Percentiles rank a stretch among this genome's conserved stretches.
phyloP scores from a whole-genome alignment of 2,888 invertebrate species.

The Drosophila quinaria region DNA sequence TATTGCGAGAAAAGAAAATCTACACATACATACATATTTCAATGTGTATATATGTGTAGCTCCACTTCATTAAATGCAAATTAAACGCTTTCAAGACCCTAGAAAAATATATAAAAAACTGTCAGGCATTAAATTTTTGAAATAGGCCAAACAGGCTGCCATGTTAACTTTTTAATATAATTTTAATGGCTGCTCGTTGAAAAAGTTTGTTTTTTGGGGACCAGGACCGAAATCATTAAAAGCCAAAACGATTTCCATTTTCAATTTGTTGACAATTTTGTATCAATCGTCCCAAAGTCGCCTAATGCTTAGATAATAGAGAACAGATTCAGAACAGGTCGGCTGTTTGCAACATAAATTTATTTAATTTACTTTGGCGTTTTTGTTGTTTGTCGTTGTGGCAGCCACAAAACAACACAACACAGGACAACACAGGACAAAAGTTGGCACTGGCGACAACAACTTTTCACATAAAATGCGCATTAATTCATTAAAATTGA shows the following conservation, averaged over 20 bases:
- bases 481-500: slow-evolving; percentile 82
- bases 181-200: slow-evolving; percentile 66
- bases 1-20: not conserved
- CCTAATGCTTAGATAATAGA: slow-evolving; percentile 78
- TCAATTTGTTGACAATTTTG: slow-evolving; percentile 75
- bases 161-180: slow-evolving; percentile 74
- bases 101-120: slow-evolving; percentile 21
- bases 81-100: slow-evolving; percentile 41
- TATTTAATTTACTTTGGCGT: slow-evolving; percentile 72
- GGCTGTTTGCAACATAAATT: slow-evolving; percentile 59
- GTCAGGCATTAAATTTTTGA: slow-evolving; percentile 55
- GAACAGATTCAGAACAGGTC: slow-evolving; percentile 28
- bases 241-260: slow-evolving; percentile 61
- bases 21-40: not conserved
- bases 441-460: slow-evolving; percentile 25
- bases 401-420: slow-evolving; percentile 23
- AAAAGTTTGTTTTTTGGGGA: slow-evolving; percentile 41
- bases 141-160: slow-evolving; percentile 56
- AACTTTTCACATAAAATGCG: slow-evolving; percentile 81
- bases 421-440: not conserved
- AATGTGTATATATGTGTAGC: not conserved
- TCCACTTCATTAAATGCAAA: slow-evolving; percentile 67
- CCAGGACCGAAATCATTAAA: slow-evolving; percentile 62
- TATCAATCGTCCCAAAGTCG: slow-evolving; percentile 58
- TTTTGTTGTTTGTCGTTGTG: slow-evolving; percentile 18